Conservation (phyloP, 2,797 vertebrate genomes). For the Coluber constrictor region DNA sequence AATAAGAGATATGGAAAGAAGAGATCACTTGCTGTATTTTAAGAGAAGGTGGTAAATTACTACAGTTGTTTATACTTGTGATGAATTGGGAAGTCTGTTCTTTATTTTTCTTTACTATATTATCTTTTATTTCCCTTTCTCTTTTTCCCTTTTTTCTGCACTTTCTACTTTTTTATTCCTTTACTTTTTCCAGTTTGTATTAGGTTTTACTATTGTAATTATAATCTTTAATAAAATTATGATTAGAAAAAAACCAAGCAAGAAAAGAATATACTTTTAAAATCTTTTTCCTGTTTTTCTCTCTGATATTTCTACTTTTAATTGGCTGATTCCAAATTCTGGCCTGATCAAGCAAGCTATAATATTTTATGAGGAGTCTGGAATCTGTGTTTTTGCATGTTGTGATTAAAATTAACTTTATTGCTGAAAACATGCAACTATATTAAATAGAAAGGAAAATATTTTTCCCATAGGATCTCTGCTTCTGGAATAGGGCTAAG, state of each 20-base stretch:
- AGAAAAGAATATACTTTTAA: background rate
- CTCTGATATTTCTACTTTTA: background rate
- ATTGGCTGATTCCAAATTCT: background rate
- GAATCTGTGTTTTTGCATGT: background rate
- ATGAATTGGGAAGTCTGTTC: background rate
- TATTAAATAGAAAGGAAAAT: background rate
- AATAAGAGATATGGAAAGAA: background rate
- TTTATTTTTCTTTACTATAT: background rate
- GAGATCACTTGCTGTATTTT: background rate
- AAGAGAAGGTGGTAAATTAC: background rate
- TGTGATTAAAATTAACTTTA: background rate
- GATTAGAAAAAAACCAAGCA: background rate
- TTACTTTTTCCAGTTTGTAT: background rate
- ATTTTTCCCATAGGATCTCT: background rate
- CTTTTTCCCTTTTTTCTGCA: background rate
- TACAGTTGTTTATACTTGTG: background rate
- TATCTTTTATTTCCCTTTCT: background rate
- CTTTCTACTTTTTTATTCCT: background rate
- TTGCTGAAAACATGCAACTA: background rate
- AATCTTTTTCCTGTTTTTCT: background rate
- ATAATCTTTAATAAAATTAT: background rate
- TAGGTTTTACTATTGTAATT: background rate
- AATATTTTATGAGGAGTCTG: background rate
- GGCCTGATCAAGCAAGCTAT: background rate
- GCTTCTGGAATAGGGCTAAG: background rate